Evolutionary conservation across 2,797 vertebrate genomes (phyloP).

Genomic region (Agapornis canus): DNA sequence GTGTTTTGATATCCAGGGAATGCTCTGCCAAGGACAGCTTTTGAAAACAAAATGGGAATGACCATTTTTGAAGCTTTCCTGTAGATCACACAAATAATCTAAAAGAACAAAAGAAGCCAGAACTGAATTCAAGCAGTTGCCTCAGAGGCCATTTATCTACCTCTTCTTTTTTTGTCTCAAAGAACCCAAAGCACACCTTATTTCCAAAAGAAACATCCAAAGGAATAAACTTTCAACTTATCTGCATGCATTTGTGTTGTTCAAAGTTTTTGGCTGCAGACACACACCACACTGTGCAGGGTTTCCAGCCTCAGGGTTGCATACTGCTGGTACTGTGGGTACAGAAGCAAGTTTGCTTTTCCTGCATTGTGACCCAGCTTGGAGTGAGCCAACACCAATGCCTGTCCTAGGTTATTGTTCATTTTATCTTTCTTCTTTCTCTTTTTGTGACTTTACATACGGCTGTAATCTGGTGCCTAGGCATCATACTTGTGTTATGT

Average conservation of each 20-base stretch:
- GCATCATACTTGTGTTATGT: background rate
- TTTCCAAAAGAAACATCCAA: background rate
- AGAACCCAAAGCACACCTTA: background rate
- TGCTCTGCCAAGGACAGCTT: background rate
- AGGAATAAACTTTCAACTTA: background rate
- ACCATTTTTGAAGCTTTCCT: background rate
- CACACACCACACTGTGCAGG: fast-evolving
- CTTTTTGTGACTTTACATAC: background rate
- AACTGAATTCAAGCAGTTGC: background rate
- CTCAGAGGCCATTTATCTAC: background rate
- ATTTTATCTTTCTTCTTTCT: background rate
- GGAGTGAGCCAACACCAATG: background rate
- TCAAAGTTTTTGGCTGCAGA: background rate
- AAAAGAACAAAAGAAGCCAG: background rate
- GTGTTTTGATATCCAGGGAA: background rate
- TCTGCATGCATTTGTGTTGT: background rate
- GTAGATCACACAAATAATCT: background rate
- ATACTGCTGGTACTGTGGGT: background rate
- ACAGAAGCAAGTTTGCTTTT: background rate
- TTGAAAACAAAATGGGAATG: background rate
- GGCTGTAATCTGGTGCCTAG: background rate
- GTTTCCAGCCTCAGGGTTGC: background rate
- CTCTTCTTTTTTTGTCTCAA: background rate
- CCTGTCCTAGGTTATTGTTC: background rate
- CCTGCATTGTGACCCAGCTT: background rate